A percentile compares a stretch with the other conserved stretches of the same genome.
phyloP scores from a whole-genome alignment of 2,113 vertebrate genomes.

The Bolborhynchus lineola region DNA sequence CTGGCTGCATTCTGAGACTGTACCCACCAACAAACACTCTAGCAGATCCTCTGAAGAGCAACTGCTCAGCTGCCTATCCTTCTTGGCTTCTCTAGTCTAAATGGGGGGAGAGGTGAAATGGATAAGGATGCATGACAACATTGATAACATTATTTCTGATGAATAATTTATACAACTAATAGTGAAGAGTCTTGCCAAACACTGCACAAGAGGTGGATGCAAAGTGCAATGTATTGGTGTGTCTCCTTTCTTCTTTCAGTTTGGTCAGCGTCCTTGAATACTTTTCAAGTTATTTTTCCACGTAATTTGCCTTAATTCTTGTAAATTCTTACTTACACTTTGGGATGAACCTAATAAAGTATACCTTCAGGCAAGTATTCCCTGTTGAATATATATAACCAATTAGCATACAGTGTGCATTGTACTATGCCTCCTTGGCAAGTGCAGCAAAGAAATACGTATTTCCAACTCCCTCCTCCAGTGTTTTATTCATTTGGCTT shows the following conservation, averaged over 20 bases:
- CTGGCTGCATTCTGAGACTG: not conserved
- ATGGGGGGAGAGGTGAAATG: not conserved
- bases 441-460: not conserved
- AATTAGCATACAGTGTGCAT: not conserved
- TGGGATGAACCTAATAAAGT: not conserved
- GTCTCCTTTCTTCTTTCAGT: not conserved
- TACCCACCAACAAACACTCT: not conserved
- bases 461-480: not conserved
- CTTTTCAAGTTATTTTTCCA: not conserved
- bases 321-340: not conserved
- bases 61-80: not conserved
- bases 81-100: not conserved
- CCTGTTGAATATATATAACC: not conserved
- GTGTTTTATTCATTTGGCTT: not conserved
- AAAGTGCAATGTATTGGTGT: not conserved
- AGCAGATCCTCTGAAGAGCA: not conserved
- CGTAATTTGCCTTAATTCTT: not conserved
- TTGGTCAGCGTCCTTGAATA: not conserved
- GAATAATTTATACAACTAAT: not conserved
- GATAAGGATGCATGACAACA: not conserved
- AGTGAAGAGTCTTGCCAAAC: not conserved
- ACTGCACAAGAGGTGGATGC: not conserved
- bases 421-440: not conserved
- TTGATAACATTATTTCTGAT: not conserved
- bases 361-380: not conserved